Evolutionary conservation across 2,113 vertebrate species (phyloP).

Genomic region (Cololabis saira): DNA sequence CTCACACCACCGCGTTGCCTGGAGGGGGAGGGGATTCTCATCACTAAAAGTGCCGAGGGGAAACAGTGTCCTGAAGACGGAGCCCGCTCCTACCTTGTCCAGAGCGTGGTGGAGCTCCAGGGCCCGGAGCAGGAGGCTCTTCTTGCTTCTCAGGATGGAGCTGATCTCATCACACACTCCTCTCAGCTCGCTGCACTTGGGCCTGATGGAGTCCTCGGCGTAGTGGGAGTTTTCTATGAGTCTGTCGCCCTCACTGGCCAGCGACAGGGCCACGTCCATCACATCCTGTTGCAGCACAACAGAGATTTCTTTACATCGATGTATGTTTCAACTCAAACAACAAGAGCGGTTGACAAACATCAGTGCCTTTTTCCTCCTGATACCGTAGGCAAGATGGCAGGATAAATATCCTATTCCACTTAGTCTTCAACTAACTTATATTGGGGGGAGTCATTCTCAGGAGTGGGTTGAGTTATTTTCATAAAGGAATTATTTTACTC

Average conservation of each 20-base stretch:
- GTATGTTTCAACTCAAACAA: too few species aligned
- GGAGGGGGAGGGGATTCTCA: background rate
- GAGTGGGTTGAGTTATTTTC: too few species aligned
- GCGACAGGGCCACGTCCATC: slow-evolving; percentile 80
- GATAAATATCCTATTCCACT: too few species aligned
- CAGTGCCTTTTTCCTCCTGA: too few species aligned
- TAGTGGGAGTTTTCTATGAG: slow-evolving; percentile 92
- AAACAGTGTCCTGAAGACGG: background rate
- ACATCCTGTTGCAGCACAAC: slow-evolving; percentile 78
- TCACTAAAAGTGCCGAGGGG: background rate
- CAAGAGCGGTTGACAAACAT: too few species aligned
- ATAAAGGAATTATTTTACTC: too few species aligned
- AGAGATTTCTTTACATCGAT: background rate
- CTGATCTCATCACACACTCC: slow-evolving; percentile 82
- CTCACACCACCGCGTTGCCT: slow-evolving; percentile 94
- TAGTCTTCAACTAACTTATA: too few species aligned
- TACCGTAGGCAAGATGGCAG: too few species aligned
- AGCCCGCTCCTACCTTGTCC: slow-evolving; percentile 84
- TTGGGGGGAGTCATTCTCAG: too few species aligned
- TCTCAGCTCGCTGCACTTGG: slow-evolving; percentile 91
- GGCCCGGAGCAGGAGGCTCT: slow-evolving; percentile 83
- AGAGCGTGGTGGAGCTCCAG: slow-evolving; percentile 90
- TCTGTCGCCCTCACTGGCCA: slow-evolving; percentile 84
- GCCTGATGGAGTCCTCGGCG: slow-evolving; percentile 93
- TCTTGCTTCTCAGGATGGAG: slow-evolving; percentile 76